Base-by-base conservation (phyloP, 2,113 vertebrate genomes). In the Dasyurus viverrinus region DNA sequence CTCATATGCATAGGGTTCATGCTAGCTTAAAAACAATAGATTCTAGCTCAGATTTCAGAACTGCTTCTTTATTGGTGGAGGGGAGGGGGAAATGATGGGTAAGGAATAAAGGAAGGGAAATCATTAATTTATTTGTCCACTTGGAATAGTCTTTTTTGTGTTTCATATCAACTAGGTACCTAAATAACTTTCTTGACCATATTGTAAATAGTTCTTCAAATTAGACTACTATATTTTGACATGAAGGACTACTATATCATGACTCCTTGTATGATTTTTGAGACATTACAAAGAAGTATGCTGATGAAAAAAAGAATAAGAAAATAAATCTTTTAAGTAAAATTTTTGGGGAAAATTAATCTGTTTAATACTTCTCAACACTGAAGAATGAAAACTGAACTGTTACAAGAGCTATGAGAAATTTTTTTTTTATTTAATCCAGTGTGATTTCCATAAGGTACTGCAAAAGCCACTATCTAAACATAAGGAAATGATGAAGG, bases 281-380 rank as follows among this genome's bases (percentile, higher is more conserved):
- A 68, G 94, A 95, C 92, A 84, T 96, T 91, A 96, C 53, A 93
- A 96, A 97, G 92, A 97, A 55, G 89, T 89, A 30, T 94, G 53
- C 92, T 84, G 60, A 97, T 94, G 95, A 36, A 98, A 98, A 96
- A 93, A 98, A 98, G 96, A 57, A 96, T 93, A 96, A 97, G 97
- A 93, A 96, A 96, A 97, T 98, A 93, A 89, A 98, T 94, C 98
- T 89, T 96, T 95, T 94, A 94, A 96, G 95, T 97, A 97, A 96
- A 96, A 96, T 95, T 98, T 84, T 22, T 93, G 7, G 92, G 96
- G 97, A 84, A 98, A 94, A 92, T 54, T 98, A 97, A 98, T 97
- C 96, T 97, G 95, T 95, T 46, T 97, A 97, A 98, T 98, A 95
- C 92, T 97, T n/a, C 96, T 97, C 97, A 98, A 97, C 95, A 97